Evolutionary conservation across 1,140 invertebrate species (phyloP).

Genomic region (Drosophila sp.): DNA sequence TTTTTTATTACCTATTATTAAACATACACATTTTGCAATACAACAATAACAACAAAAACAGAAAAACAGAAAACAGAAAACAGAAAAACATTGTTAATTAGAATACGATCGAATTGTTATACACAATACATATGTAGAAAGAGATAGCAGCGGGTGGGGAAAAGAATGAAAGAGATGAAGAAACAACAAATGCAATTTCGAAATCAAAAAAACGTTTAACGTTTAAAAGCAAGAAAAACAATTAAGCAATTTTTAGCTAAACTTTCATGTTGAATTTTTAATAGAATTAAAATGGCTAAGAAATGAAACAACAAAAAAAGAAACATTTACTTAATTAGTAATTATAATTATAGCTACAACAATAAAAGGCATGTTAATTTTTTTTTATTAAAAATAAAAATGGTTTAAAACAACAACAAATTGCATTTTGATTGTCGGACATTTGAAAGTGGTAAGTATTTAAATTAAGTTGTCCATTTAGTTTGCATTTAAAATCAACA

Average conservation of each 20-base stretch:
- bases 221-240: constrained; percentile 57
- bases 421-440: neutral
- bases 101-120: constrained; percentile 62
- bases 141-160: constrained; percentile 16
- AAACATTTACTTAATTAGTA: constrained; percentile 81
- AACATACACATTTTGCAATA: constrained; percentile 27
- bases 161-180: constrained; percentile 10
- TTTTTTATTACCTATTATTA: constrained; percentile 7
- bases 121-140: constrained; percentile 14
- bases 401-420: constrained; percentile 68
- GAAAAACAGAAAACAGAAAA: constrained; percentile 2
- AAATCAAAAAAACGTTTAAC: constrained; percentile 73
- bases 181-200: constrained; percentile 63
- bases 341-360: constrained; percentile 75
- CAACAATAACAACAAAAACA: constrained; percentile 14
- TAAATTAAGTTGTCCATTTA: no score
- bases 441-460: no score
- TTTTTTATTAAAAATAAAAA: constrained; percentile 77
- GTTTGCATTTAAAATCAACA: neutral
- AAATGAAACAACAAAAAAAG: constrained; percentile 56
- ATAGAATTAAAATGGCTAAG: constrained; percentile 45
- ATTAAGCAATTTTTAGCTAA: constrained; percentile 78
- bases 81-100: constrained; percentile 60
- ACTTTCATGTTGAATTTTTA: constrained; percentile 76
- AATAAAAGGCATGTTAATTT: constrained; percentile 82